Base-by-base conservation (phyloP, 2,113 vertebrate species). In the Campylomormyrus numenius region DNA sequence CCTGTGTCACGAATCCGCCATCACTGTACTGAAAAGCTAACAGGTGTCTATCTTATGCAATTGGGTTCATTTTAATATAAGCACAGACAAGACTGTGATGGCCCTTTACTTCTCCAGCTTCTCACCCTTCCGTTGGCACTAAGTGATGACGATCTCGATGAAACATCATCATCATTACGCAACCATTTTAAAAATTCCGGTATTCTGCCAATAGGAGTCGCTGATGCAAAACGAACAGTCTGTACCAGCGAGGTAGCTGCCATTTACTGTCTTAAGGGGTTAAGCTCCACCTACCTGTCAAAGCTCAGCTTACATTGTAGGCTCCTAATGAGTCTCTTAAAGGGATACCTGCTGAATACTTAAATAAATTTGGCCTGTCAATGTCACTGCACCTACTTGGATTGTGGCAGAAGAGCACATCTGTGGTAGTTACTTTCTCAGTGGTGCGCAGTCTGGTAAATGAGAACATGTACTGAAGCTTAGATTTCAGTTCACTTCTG, bases 11-110 rank as follows among this genome's bases (percentile, higher is more conserved):
- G 46, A 2, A 19, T 50, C 66, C 7, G 15, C n/a, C 8, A 15
- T n/a, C 42, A 15, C 45, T 19, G 5, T 35, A 46, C 88, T 45
- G 46, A 48, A 77, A 45, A 88, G 62, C 62, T 27, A 88, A 49
- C 88, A 88, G 88, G 62, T 88, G 21, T 45, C 46, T 13, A 45
- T 49, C 62, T 88, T 66, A 88, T 88, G 88, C 46, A 66, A 88
- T 50, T n/a, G 15, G 46, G 27, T 49, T 46, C 62, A 74, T 88
- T 31, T 74, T 24, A 88, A 48, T 88, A 42, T 77, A 45, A 74
- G 21, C n/a, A n/a, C 58, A 24, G 45, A 11, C 45, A 31, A 35
- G 53, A 45, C 35, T 58, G 53, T 13, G 27, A 27, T 39, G 66
- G 42, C 31, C 5, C 35, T 86, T 27, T 50, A 48, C 24, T 89